Conservation (phyloP, 2,888 invertebrate genomes). For the Caenorhabditis sinica region DNA sequence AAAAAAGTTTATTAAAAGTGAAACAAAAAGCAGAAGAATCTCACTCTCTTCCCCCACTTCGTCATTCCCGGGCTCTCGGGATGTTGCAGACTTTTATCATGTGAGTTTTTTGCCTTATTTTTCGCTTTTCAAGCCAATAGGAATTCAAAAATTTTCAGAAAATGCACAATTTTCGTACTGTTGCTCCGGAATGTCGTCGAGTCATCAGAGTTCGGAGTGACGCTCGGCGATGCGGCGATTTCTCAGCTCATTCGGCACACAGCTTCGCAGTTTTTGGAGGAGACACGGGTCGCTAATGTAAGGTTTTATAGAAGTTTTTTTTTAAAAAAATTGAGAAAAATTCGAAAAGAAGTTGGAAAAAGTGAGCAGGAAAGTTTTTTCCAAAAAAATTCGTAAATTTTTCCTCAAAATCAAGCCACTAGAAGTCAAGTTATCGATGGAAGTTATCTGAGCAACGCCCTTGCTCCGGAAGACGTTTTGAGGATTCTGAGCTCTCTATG, state of each 20-base stretch:
- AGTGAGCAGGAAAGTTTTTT: too few species aligned
- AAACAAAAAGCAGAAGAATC: slow-evolving; percentile 13
- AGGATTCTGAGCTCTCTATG: too few species aligned
- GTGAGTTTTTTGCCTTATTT: slow-evolving; percentile 37
- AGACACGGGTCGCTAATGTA: slow-evolving; percentile 74
- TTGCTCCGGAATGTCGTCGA: slow-evolving; percentile 5
- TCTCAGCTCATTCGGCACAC: slow-evolving; percentile 74
- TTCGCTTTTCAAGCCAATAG: background rate
- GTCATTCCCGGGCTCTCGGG: slow-evolving; percentile 10
- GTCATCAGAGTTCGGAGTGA: slow-evolving; percentile 66
- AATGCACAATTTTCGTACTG: slow-evolving; percentile 33
- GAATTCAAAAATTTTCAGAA: slow-evolving; percentile 33
- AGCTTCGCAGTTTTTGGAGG: slow-evolving; percentile 68
- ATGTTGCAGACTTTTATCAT: slow-evolving; percentile 29
- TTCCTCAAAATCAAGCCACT: too few species aligned
- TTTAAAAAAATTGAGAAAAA: background rate
- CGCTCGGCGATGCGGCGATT: slow-evolving; percentile 74
- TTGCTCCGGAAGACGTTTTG: too few species aligned
- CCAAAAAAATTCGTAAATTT: too few species aligned
- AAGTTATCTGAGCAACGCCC: too few species aligned
- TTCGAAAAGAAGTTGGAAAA: background rate
- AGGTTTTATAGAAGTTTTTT: too few species aligned
- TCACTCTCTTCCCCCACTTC: background rate
- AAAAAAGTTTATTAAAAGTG: slow-evolving; percentile 30
- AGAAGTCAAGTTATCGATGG: too few species aligned